Percentiles rank a stretch among this genome's conserved stretches.
phyloP scores from a whole-genome alignment of 2,888 invertebrate genomes.

The Phania funesta region DNA sequence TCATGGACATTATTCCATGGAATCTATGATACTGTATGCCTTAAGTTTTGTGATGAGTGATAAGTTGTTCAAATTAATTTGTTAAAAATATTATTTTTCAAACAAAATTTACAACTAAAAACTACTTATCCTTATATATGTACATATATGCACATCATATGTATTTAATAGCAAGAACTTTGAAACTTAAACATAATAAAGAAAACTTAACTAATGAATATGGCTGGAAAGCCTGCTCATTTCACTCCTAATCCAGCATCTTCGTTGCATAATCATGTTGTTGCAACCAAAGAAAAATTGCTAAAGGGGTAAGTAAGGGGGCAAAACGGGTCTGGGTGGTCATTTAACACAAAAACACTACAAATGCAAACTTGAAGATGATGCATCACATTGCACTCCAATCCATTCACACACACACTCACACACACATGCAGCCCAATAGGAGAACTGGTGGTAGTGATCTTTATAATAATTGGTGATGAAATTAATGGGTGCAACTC shows the following conservation, averaged over 20 bases:
- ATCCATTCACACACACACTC: not conserved
- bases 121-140: too few species aligned
- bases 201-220: not conserved
- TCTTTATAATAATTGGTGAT: conserved; percentile 72
- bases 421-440: not conserved
- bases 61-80: too few species aligned
- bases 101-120: too few species aligned
- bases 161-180: conserved; percentile 11
- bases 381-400: conserved; percentile 30
- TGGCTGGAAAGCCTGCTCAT: conserved; percentile 1
- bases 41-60: too few species aligned
- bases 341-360: conserved; percentile 46
- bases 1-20: too few species aligned
- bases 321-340: conserved; percentile 40
- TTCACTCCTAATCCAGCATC: conserved; percentile 34
- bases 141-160: too few species aligned
- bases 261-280: conserved; percentile 42
- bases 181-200: not conserved
- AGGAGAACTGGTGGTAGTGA: conserved; percentile 38
- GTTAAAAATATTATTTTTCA: too few species aligned
- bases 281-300: not conserved
- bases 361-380: conserved; percentile 18
- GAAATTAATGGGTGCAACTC: conserved; percentile 73
- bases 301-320: conserved; percentile 6
- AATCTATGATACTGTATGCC: too few species aligned